These are phyloP conservation scores for Pantherophis guttatus DNA, from an alignment of 2,113 vertebrate genomes.

Conservation along the genomic window DNA sequence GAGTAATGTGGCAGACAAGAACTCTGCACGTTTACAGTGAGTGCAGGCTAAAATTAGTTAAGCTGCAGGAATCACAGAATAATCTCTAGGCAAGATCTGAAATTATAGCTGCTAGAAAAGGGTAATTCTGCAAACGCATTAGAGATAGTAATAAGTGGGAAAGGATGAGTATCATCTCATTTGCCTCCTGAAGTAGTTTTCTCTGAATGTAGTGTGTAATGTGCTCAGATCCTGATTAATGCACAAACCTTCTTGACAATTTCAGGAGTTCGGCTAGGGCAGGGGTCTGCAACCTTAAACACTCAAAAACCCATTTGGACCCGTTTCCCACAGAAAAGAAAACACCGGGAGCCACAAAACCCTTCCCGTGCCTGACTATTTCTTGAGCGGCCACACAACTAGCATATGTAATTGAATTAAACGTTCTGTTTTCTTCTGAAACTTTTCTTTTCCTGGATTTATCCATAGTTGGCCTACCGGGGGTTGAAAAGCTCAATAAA, in stretches of 20 bases:
- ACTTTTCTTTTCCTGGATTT: too few relatives aligned
- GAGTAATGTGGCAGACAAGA: conserved; percentile 18
- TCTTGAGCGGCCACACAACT: too few relatives aligned
- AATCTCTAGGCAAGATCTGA: conserved; percentile 8
- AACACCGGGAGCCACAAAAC: too few relatives aligned
- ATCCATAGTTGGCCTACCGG: too few relatives aligned
- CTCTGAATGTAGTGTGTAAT: neutral
- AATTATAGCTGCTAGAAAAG: neutral
- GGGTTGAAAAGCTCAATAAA: too few relatives aligned
- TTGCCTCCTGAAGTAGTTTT: neutral
- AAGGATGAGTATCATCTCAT: neutral
- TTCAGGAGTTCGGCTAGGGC: neutral
- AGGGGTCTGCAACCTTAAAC: too few relatives aligned
- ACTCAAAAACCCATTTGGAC: too few relatives aligned
- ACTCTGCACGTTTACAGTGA: conserved; percentile 32
- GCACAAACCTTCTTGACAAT: neutral
- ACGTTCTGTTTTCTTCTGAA: too few relatives aligned
- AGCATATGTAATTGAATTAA: too few relatives aligned
- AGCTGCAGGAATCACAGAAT: conserved; percentile 33
- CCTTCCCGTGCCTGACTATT: too few relatives aligned
- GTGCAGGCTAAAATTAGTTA: conserved; percentile 44
- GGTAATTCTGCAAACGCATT: conserved; percentile 21
- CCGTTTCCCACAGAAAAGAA: too few relatives aligned
- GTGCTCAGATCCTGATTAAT: neutral
- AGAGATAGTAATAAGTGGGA: neutral